Percentiles rank a stretch among this genome's conserved stretches.
Conservation (phyloP, 2,113 vertebrate genomes). For the Ibidorhyncha struthersii region DNA sequence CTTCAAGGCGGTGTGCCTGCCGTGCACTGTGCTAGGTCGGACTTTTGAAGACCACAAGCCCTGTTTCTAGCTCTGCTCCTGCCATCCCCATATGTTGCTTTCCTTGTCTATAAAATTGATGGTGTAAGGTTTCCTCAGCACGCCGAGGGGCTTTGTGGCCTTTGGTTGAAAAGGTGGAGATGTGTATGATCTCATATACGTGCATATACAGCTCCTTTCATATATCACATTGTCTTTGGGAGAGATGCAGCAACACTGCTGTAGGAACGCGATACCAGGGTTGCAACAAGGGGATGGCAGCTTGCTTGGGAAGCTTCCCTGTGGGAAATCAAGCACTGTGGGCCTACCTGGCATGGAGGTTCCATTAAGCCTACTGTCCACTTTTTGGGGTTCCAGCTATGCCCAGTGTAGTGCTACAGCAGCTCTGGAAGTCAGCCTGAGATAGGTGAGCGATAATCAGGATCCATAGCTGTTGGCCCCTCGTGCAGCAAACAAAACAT, state of each 20-base stretch:
- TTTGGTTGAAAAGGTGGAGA: neutral
- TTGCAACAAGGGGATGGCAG: neutral
- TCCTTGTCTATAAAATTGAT: neutral
- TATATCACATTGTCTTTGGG: fast-evolving
- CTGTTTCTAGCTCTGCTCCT: neutral
- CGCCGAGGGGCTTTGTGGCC: neutral
- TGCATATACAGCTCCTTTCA: neutral
- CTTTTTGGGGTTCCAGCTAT: neutral
- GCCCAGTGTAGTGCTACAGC: too few relatives aligned
- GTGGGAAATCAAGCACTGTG: neutral
- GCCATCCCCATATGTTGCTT: fast-evolving
- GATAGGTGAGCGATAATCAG: neutral
- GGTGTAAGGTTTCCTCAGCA: neutral
- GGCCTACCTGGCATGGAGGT: neutral
- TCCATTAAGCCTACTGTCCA: neutral
- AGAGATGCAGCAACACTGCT: fast-evolving
- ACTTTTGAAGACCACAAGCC: neutral
- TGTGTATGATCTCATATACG: neutral
- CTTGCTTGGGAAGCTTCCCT: neutral
- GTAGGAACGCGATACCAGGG: neutral
- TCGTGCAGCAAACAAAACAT: neutral
- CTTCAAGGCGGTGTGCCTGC: neutral
- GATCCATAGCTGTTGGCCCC: neutral
- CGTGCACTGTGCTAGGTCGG: fast-evolving
- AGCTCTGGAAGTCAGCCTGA: neutral